Evolutionary conservation across 2,797 vertebrate species (phyloP).

Genomic region (Astyanax mexicanus): DNA sequence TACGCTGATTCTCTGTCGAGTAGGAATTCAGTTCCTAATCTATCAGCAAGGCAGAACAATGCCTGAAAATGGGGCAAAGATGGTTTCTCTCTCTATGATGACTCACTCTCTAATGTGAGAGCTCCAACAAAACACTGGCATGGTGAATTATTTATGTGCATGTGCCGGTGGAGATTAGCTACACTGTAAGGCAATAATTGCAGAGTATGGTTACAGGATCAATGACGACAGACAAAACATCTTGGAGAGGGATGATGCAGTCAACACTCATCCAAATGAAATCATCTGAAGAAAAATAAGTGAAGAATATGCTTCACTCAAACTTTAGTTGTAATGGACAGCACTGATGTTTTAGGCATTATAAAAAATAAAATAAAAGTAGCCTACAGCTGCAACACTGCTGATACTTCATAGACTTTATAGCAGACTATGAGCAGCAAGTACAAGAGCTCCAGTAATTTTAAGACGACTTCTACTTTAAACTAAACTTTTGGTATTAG

Average conservation of each 20-base stretch:
- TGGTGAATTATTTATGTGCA: conserved; percentile 57
- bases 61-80: conserved; percentile 49
- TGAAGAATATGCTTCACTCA: background rate
- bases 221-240: conserved; percentile 47
- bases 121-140: conserved; percentile 56
- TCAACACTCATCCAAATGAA: conserved; percentile 29
- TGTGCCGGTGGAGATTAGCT: conserved; percentile 40
- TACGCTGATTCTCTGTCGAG: conserved; percentile 7
- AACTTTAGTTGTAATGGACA: background rate
- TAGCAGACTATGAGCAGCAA: too few species aligned
- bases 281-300: conserved; percentile 12
- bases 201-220: conserved; percentile 52
- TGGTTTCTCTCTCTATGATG: conserved; percentile 27
- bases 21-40: conserved; percentile 41
- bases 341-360: too few species aligned
- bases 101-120: conserved; percentile 53
- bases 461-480: too few species aligned
- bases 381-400: too few species aligned
- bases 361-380: too few species aligned
- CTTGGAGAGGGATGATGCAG: conserved; percentile 41
- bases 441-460: too few species aligned
- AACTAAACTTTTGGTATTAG: too few species aligned
- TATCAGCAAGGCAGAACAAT: conserved; percentile 28
- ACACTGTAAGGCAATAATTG: conserved; percentile 51
- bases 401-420: too few species aligned